Percentiles rank a stretch among this genome's conserved stretches.
Evolutionary conservation across 2,113 vertebrate genomes (phyloP).

Genomic region (Glareola pratincola): DNA sequence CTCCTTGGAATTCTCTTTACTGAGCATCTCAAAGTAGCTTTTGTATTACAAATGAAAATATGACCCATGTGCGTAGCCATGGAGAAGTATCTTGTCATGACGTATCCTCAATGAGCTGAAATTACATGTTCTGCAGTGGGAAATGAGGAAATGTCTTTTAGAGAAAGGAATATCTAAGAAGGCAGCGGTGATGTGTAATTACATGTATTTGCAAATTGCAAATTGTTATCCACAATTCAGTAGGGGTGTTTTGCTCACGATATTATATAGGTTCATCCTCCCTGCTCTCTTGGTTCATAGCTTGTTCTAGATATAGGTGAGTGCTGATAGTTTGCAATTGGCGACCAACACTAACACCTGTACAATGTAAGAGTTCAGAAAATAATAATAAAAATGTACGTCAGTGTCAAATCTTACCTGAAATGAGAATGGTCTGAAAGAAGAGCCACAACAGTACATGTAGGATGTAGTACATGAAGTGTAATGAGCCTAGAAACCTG

Average conservation of each 20-base stretch:
- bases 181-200: not conserved
- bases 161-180: not conserved
- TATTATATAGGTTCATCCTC: not conserved
- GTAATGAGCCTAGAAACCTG: not conserved
- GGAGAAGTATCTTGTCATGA: not conserved
- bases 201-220: rapidly evolving
- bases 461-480: not conserved
- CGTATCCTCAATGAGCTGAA: not conserved
- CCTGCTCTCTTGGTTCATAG: not conserved
- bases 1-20: not conserved
- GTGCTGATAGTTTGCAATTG: not conserved
- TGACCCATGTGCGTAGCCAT: not conserved
- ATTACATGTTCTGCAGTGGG: not conserved
- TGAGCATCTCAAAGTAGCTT: not conserved
- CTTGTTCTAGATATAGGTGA: not conserved
- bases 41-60: not conserved
- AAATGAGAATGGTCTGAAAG: not conserved
- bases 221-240: not conserved
- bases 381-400: not conserved
- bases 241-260: not conserved
- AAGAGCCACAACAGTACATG: not conserved
- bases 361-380: not conserved
- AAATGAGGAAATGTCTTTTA: not conserved
- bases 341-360: not conserved
- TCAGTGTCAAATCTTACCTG: not conserved